Percentiles rank a stretch among this genome's conserved stretches.
phyloP scores from a whole-genome alignment of 2,797 vertebrate species.

The Aplochiton taeniatus region DNA sequence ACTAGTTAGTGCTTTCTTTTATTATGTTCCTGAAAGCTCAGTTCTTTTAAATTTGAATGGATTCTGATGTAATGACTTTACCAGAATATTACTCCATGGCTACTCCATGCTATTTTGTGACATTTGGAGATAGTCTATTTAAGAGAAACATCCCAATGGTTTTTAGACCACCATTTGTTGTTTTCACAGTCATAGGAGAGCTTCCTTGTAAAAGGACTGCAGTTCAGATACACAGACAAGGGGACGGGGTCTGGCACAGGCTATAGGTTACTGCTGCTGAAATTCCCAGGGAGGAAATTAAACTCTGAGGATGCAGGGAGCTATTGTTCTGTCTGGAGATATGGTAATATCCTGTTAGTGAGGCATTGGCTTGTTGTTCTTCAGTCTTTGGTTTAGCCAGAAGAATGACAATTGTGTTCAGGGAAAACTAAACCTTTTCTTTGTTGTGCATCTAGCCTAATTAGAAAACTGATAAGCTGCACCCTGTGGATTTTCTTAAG shows the following conservation, averaged over 20 bases:
- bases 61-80: no score
- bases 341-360: slow-evolving; percentile 38
- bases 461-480: neutral
- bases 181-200: neutral
- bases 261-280: slow-evolving; percentile 12
- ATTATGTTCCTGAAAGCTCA: no score
- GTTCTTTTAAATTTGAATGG: no score
- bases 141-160: no score
- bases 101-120: no score
- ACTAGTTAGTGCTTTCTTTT: no score
- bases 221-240: neutral
- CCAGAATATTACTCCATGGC: no score
- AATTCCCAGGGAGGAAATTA: slow-evolving; percentile 39
- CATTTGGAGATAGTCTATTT: no score
- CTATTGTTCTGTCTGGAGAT: slow-evolving; percentile 30
- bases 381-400: neutral
- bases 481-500: neutral
- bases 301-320: slow-evolving; percentile 24
- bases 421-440: neutral
- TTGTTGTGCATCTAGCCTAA: neutral
- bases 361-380: slow-evolving; percentile 2
- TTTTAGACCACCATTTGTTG: neutral
- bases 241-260: neutral
- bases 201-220: neutral
- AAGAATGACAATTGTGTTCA: neutral